Percentiles rank a stretch among this genome's conserved stretches.
Evolutionary conservation across 2,888 invertebrate species (phyloP).

Genomic region (Stomorhina lunata): DNA sequence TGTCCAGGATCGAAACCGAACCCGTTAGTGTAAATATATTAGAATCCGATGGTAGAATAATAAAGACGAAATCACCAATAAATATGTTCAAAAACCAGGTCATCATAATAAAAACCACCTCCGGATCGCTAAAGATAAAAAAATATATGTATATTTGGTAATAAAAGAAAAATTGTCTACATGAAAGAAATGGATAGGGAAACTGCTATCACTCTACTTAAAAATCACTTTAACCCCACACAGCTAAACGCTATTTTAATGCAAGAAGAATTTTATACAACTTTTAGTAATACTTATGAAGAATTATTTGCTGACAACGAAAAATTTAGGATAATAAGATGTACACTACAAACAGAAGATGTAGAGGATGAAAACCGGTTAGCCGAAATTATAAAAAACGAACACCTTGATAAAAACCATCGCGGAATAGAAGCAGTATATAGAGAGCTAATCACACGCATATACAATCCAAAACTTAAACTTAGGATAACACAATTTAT

Average conservation of each 20-base stretch:
- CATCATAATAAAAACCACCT: background rate
- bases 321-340: slow-evolving; percentile 13
- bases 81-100: slow-evolving; percentile 8
- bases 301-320: slow-evolving; percentile 8
- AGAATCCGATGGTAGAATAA: background rate
- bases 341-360: background rate
- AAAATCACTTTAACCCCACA: slow-evolving; percentile 9
- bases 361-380: slow-evolving; percentile 13
- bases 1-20: slow-evolving; percentile 9
- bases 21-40: background rate
- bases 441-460: slow-evolving; percentile 32
- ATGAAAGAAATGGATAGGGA: background rate
- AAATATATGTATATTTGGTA: background rate
- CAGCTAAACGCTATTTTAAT: slow-evolving; percentile 26
- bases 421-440: slow-evolving; percentile 15
- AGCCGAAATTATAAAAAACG: background rate
- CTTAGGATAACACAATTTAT: slow-evolving; percentile 61
- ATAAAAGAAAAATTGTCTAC: background rate
- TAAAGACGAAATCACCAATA: background rate
- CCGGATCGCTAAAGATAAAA: background rate
- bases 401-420: slow-evolving; percentile 9
- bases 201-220: background rate
- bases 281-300: background rate
- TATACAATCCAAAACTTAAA: slow-evolving; percentile 62
- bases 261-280: slow-evolving; percentile 31